phyloP scores from a whole-genome alignment of 2,888 invertebrate species.

The Acleris sparsana region DNA sequence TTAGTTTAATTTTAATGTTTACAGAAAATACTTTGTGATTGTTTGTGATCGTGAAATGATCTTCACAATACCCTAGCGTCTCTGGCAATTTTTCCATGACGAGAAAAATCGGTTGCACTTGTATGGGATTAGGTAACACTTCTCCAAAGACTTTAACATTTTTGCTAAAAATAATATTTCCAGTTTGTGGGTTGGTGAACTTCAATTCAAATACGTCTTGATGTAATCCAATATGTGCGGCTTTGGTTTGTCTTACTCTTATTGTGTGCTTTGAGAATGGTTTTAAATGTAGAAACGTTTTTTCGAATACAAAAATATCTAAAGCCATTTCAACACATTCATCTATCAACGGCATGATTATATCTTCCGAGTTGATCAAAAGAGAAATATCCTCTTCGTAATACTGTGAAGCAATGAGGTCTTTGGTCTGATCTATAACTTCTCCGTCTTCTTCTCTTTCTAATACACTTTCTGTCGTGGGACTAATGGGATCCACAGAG shows the following conservation, averaged over 20 bases:
- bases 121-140: constrained; percentile 63
- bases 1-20: constrained; percentile 59
- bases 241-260: constrained; percentile 60
- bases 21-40: constrained; percentile 55
- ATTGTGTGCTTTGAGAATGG: constrained; percentile 51
- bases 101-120: constrained; percentile 59
- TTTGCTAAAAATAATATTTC: constrained; percentile 51
- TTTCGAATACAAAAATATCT: constrained; percentile 61
- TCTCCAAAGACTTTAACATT: constrained; percentile 61
- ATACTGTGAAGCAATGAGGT: constrained; percentile 37
- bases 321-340: constrained; percentile 56
- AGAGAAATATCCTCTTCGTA: constrained; percentile 40
- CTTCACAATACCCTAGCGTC: constrained; percentile 61
- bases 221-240: constrained; percentile 63
- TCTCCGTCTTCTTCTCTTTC: constrained; percentile 47
- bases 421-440: constrained; percentile 42
- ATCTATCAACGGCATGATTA: constrained; percentile 48
- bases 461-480: too few relatives aligned
- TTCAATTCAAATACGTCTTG: constrained; percentile 63
- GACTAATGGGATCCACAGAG: constrained; percentile 48
- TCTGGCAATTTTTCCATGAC: constrained; percentile 61
- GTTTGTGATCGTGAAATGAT: constrained; percentile 58
- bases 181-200: constrained; percentile 52
- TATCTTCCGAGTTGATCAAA: constrained; percentile 41
- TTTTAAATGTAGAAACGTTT: constrained; percentile 52